Evolutionary conservation across 2,797 vertebrate genomes (phyloP), one percentile per base, ranked within the genome.

Genomic region (Tenualosa ilisha): DNA sequence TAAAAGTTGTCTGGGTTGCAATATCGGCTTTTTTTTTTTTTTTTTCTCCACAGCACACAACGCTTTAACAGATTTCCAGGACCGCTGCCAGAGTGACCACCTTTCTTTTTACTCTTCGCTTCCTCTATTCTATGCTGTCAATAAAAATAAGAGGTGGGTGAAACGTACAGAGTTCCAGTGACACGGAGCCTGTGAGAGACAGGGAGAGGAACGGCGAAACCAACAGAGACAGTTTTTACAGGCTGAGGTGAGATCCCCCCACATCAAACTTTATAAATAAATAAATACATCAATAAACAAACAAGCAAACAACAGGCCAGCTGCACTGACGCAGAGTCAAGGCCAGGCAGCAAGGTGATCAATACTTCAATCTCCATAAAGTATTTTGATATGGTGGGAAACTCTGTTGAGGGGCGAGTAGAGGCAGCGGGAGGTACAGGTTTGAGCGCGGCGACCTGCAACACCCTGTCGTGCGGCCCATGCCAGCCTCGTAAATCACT

Each of bases 301-400:
- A 51, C 50, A 51, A 51, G 50, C 61, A 81, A 24, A n/a, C 20
- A 63, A 56, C 13, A 59, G 26, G 86, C 84, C 68, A 87, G 86
- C n/a, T 22, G 17, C 72, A 46, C 72, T 79, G 37, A 93, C 88
- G 92, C 95, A 92, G 93, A 96, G 95, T 95, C 94, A 95, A 93
- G 94, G 96, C 94, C 95, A 94, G 94, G 88, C 94, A 90, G 91
- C 94, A 89, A 91, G 95, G 96, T 97, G 96, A 98, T 98, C 97
- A 97, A 98, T 98, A 97, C 93, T 95, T 97, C 96, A 94, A 97
- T 97, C 97, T 97, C 96, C 96, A 97, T 97, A 97, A 97, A 97
- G 94, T 93, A 95, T 96, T 96, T 96, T 95, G 96, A 96, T 95
- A 95, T 89, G 50, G 84, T 37, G 89, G 94, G 95, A 95, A 92